Conservation (phyloP, 2,113 vertebrate species). For the Potamarius usumacintae region DNA sequence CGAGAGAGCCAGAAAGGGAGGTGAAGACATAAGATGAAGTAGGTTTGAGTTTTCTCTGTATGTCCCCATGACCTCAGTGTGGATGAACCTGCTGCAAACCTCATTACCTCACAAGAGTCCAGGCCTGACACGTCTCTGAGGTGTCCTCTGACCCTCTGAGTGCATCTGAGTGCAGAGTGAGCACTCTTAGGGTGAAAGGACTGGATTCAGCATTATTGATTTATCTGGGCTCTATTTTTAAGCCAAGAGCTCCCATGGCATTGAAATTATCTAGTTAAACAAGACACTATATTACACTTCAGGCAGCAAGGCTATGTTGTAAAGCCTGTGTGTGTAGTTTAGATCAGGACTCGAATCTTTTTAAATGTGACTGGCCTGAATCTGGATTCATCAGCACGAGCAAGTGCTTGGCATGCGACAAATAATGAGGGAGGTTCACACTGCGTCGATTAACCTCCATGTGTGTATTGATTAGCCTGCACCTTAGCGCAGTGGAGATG, state of each 20-base stretch:
- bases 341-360: neutral
- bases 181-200: constrained; percentile 2
- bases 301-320: neutral
- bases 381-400: neutral
- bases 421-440: neutral
- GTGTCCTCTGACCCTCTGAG: neutral
- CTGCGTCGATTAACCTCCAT: constrained; percentile 16
- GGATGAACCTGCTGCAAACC: constrained; percentile 20
- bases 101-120: constrained; percentile 41
- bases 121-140: constrained; percentile 23
- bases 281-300: neutral
- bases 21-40: neutral
- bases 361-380: neutral
- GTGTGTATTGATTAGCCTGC: constrained; percentile 14
- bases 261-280: neutral
- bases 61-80: neutral
- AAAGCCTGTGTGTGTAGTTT: neutral
- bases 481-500: neutral
- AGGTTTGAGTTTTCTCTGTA: constrained; percentile 22
- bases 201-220: constrained; percentile 30
- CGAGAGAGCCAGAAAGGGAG: neutral
- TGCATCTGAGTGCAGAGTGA: constrained; percentile 1
- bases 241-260: neutral
- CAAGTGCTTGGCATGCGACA: neutral
- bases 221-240: constrained; percentile 23